phyloP scores from a whole-genome alignment of 2,113 vertebrate species.

The Odobenus rosmarus region DNA sequence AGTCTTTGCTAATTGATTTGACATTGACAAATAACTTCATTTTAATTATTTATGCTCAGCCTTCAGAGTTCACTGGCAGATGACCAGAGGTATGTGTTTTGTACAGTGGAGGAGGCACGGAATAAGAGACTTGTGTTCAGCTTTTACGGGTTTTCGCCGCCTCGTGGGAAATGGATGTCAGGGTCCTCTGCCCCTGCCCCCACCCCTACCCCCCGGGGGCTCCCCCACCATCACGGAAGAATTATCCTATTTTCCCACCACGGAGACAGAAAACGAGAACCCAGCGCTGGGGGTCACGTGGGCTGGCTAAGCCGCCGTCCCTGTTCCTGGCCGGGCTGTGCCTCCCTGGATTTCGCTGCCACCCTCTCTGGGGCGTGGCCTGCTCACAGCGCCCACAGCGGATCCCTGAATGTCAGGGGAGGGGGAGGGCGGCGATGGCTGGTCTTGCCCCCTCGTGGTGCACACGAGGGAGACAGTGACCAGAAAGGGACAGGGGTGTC shows the following conservation, averaged over 20 bases:
- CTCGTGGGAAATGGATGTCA: neutral
- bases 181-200: neutral
- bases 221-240: neutral
- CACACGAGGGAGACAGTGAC: neutral
- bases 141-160: neutral
- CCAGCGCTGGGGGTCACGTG: rapidly evolving
- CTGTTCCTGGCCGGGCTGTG: neutral
- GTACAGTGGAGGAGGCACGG: neutral
- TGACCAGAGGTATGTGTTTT: neutral
- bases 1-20: constrained; percentile 59
- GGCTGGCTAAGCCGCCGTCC: rapidly evolving
- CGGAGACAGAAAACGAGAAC: neutral
- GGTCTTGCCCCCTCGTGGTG: neutral
- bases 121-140: neutral
- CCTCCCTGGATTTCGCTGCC: neutral
- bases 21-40: constrained; percentile 69
- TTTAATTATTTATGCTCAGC: constrained; percentile 66
- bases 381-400: rapidly evolving
- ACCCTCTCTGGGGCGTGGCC: neutral
- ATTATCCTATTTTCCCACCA: neutral
- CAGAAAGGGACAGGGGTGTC: neutral
- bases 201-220: rapidly evolving
- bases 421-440: neutral
- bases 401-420: neutral
- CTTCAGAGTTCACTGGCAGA: neutral